phyloP scores from a whole-genome alignment of 2,113 vertebrate genomes.

The Oxyruncus cristatus region DNA sequence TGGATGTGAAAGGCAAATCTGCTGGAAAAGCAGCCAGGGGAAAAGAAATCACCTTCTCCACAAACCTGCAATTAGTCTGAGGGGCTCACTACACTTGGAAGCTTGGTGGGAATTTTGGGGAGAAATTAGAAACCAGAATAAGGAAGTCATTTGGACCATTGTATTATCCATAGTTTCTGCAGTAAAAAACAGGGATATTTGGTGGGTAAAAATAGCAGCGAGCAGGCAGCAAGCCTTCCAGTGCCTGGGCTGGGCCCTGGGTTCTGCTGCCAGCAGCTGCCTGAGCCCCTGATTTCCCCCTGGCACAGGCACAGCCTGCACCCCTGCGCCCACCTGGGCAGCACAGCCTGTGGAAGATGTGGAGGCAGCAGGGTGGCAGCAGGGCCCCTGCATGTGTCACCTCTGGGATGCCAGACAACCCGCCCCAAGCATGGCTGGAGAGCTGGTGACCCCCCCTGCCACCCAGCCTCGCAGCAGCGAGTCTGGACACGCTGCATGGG shows the following conservation, averaged over 20 bases:
- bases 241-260: background rate
- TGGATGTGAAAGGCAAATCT: conserved; percentile 25
- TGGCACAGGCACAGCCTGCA: rapidly evolving
- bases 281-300: background rate
- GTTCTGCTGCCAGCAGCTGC: background rate
- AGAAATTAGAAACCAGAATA: background rate
- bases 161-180: background rate
- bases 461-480: rapidly evolving
- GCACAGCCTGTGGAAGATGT: background rate
- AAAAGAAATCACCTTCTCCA: background rate
- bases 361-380: background rate
- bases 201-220: background rate
- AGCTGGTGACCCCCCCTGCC: background rate
- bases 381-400: background rate
- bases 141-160: background rate
- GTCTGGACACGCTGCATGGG: background rate
- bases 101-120: background rate
- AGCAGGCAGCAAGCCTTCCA: background rate
- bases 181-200: background rate
- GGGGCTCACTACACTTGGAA: rapidly evolving
- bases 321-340: background rate
- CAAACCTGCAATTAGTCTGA: background rate
- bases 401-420: background rate
- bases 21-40: background rate
- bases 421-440: rapidly evolving